phyloP scores from a whole-genome alignment of 2,113 vertebrate species.

The Ophthalmolycus amberensis region DNA sequence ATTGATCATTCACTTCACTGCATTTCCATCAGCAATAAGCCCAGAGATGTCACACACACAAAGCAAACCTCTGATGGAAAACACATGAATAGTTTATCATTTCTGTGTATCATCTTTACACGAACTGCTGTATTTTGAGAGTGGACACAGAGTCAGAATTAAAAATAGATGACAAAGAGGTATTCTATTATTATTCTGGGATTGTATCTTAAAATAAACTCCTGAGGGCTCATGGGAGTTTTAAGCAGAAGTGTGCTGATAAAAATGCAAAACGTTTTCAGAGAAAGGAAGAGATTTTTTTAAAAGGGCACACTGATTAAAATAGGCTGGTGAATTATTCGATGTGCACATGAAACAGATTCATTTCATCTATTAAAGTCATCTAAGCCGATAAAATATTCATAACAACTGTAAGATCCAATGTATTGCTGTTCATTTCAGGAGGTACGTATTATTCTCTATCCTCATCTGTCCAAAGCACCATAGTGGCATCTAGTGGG shows the following conservation, averaged over 20 bases:
- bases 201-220: conserved; percentile 65
- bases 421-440: conserved; percentile 23
- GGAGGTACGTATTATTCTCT: not conserved
- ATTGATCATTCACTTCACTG: not conserved
- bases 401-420: conserved; percentile 5
- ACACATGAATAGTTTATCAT: conserved; percentile 38
- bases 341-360: conserved; percentile 24
- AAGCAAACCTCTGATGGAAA: not conserved
- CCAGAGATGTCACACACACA: not conserved
- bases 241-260: conserved; percentile 13
- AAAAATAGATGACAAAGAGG: conserved; percentile 67
- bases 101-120: conserved; percentile 16
- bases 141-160: conserved; percentile 37
- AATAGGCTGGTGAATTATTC: conserved; percentile 40
- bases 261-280: conserved; percentile 39
- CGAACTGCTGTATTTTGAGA: conserved; percentile 7
- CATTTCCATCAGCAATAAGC: not conserved
- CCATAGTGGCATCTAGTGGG: conserved; percentile 72
- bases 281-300: conserved; percentile 6
- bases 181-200: conserved; percentile 62
- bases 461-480: conserved; percentile 18
- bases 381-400: conserved; percentile 19
- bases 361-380: conserved; percentile 11
- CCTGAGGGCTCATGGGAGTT: conserved; percentile 47
- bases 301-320: not conserved